Evolutionary conservation across 2,888 invertebrate genomes (phyloP).

Genomic region (Oligia strigilis): DNA sequence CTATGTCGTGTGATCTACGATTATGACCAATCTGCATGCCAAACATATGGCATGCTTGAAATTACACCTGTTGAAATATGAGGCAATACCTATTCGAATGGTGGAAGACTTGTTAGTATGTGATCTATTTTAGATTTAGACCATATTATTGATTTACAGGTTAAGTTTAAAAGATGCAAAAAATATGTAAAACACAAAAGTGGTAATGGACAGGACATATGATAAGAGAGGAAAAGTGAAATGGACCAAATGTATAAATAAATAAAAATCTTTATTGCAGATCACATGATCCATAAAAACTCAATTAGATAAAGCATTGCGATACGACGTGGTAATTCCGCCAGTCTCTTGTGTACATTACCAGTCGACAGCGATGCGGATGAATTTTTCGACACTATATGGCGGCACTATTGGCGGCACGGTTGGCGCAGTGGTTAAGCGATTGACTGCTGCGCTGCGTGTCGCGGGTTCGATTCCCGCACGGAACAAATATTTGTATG

Average conservation of each 20-base stretch:
- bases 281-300: too few species aligned
- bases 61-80: slow-evolving; percentile 47
- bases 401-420: too few species aligned
- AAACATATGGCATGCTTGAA: slow-evolving; percentile 51
- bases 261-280: too few species aligned
- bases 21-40: slow-evolving; percentile 73
- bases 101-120: background rate
- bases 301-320: too few species aligned
- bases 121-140: background rate
- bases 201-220: background rate
- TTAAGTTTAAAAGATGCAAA: background rate
- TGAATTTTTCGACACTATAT: too few species aligned
- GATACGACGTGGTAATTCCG: too few species aligned
- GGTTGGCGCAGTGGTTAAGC: too few species aligned
- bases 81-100: slow-evolving; percentile 34
- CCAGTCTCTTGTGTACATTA: too few species aligned
- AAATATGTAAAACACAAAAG: background rate
- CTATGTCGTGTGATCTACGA: slow-evolving; percentile 74
- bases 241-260: background rate
- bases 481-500: too few species aligned
- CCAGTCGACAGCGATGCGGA: too few species aligned
- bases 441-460: too few species aligned
- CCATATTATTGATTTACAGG: background rate
- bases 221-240: background rate
- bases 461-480: too few species aligned